Conservation (phyloP, 2,113 vertebrate genomes). For the Seriola rivoliana region DNA sequence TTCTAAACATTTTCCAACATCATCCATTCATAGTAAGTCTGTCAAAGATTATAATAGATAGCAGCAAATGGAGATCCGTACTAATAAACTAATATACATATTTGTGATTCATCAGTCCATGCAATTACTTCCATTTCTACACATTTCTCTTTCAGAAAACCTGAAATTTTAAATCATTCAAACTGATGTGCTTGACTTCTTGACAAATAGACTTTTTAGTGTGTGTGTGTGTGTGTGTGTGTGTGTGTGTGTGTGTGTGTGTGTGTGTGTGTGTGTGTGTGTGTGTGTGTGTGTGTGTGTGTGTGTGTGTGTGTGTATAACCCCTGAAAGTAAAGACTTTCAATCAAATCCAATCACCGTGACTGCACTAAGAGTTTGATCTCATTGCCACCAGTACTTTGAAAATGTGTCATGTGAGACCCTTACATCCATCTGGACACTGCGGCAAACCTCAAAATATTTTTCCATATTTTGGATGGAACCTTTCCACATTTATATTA, state of each 20-base stretch:
- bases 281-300: too few relatives aligned
- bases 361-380: constrained; percentile 44
- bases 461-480: constrained; percentile 67
- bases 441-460: constrained; percentile 68
- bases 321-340: not conserved
- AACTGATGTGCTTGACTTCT: not conserved
- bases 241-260: too few relatives aligned
- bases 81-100: constrained; percentile 1
- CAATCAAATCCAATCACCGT: constrained; percentile 45
- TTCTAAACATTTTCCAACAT: not conserved
- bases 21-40: too few relatives aligned
- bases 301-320: not conserved
- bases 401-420: constrained; percentile 63
- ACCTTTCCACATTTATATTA: constrained; percentile 66
- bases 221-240: too few relatives aligned
- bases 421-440: constrained; percentile 52
- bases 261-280: too few relatives aligned
- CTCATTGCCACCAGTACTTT: constrained; percentile 44
- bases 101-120: not conserved
- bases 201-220: not conserved
- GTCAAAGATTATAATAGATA: not conserved
- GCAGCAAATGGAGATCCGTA: not conserved
- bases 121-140: not conserved
- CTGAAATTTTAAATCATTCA: constrained; percentile 2
- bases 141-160: not conserved